phyloP scores from a whole-genome alignment of 1,140 invertebrate genomes.

The Macrocentrus cingulum region DNA sequence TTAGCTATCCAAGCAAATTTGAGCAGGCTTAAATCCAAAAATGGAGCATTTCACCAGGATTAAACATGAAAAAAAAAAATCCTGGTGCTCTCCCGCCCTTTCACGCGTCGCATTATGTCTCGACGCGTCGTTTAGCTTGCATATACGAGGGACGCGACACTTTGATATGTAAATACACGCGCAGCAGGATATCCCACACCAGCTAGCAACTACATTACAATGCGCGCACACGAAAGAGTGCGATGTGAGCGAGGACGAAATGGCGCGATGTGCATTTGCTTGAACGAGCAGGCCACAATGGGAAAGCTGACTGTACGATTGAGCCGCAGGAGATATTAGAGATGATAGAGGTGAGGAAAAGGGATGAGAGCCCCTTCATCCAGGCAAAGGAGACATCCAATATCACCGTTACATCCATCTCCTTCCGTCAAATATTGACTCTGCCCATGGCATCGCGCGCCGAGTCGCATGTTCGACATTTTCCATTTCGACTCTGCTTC shows the following conservation, averaged over 20 bases:
- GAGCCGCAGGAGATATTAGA: constrained; percentile 29
- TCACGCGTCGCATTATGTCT: constrained; percentile 26
- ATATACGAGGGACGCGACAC: constrained; percentile 38
- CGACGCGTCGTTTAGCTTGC: constrained; percentile 27
- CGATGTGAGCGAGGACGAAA: constrained; percentile 24
- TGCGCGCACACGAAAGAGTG: constrained; percentile 13
- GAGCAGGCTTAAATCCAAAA: constrained; percentile 30
- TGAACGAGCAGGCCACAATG: constrained; percentile 54
- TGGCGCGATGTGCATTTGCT: constrained; percentile 54
- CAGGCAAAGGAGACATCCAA: constrained; percentile 47
- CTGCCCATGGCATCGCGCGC: too few relatives aligned
- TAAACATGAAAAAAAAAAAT: constrained; percentile 15
- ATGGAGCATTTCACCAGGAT: constrained; percentile 29
- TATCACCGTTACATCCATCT: constrained; percentile 56
- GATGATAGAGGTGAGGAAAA: constrained; percentile 18
- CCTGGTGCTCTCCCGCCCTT: not conserved
- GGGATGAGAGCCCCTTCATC: constrained; percentile 19
- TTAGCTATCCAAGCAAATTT: constrained; percentile 26
- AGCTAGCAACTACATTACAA: constrained; percentile 15
- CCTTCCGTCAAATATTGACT: constrained; percentile 55
- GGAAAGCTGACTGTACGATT: constrained; percentile 46
- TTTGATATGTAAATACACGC: constrained; percentile 56
- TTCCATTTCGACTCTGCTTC: not conserved
- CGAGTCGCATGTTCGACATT: constrained; percentile 24
- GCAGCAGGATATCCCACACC: constrained; percentile 32